Evolutionary conservation across 2,113 vertebrate genomes (phyloP), one percentile per base, ranked within the genome.

Genomic region (Hippolais icterina): DNA sequence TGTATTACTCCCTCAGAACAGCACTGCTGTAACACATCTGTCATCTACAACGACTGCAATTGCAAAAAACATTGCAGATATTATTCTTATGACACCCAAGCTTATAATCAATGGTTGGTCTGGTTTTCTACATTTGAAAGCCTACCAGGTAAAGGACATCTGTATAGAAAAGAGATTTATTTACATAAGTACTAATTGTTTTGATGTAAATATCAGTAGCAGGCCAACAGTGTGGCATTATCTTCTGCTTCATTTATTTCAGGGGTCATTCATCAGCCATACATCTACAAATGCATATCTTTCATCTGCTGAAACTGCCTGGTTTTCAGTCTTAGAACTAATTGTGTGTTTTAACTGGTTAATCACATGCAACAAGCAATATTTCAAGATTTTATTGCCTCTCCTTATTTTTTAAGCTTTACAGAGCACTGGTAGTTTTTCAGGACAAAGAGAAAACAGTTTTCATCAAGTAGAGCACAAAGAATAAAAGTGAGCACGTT

Each of bases 361-460:
- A 69, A 23, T 69, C 52, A 53, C 19, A 65, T 41, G 23, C 37
- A 94, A 64, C 37, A 57, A 85, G 17, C 9, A 61, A 25, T 91
- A 85, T 88, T 91, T 95, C 74, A 94, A 82, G 74, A 49, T 80
- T 85, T 91, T 65, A 93, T 76, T 84, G 33, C 27, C 35, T 86
- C 47, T 90, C 27, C 27, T 89, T 90, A 27, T 59, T 61, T 83
- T 91, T 66, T 41, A 88, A 96, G n/a, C 24, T 93, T 72, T 83
- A 61, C 14, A 83, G 24, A 57, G 19, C 37, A 52, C 11, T 68
- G 21, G 27, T 74, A 29, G 12, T 17, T 91, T 85, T 86, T 31
- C n/a, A 65, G 72, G 50, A 44, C 13, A 79, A 90, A 83, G 13
- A 54, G 5, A 52, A 85, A 37, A 19, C 15, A 8, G 8, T 59